Evolutionary conservation across 1,140 invertebrate genomes (phyloP).

Genomic region (Nephotettix cincticeps): DNA sequence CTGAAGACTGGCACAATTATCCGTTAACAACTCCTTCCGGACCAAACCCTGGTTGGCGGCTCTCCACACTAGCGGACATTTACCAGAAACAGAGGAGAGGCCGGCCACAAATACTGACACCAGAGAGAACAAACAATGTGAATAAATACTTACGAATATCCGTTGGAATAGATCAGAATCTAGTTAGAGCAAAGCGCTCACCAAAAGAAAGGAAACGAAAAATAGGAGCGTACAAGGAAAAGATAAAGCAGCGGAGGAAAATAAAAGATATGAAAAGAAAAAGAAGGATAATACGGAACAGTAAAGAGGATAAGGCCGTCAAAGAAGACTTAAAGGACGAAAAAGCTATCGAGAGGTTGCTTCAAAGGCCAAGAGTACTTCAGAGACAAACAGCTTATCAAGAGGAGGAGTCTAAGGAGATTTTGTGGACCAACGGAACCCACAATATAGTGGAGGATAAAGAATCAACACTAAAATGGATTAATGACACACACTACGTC

Average conservation of each 20-base stretch:
- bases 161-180: too few species aligned
- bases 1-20: not conserved
- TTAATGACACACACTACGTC: not conserved
- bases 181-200: not conserved
- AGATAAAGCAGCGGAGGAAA: not conserved
- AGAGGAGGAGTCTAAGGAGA: not conserved
- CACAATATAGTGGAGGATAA: not conserved
- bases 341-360: not conserved
- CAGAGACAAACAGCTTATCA: not conserved
- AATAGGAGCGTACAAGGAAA: not conserved
- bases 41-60: not conserved
- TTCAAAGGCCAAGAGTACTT: not conserved
- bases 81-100: not conserved
- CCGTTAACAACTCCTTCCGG: not conserved
- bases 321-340: not conserved
- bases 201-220: not conserved
- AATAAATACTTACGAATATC: too few species aligned
- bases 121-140: not conserved
- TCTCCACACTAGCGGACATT: not conserved
- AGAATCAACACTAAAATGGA: not conserved
- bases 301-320: conserved; percentile 1
- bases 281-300: not conserved
- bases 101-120: not conserved
- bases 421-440: not conserved
- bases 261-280: not conserved